Conservation (phyloP, 2,113 vertebrate species). For the Psophia crepitans region DNA sequence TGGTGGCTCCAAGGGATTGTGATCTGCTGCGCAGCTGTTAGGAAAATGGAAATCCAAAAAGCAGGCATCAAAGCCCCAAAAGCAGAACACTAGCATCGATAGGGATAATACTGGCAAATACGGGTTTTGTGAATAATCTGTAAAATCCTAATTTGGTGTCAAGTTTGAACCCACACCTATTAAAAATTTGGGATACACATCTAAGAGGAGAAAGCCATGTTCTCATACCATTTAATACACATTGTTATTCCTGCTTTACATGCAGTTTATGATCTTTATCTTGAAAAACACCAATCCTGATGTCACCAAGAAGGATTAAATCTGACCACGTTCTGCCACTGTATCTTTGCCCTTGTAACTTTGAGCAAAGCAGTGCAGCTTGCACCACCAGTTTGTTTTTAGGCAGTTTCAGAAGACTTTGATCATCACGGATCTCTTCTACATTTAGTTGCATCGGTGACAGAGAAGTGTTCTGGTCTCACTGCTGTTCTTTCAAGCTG, state of each 20-base stretch:
- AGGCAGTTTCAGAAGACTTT: conserved; percentile 10
- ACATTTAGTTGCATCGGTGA: background rate
- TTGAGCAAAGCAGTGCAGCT: background rate
- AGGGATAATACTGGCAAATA: background rate
- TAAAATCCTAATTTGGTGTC: background rate
- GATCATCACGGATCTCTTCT: background rate
- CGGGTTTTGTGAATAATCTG: background rate
- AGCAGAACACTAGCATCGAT: background rate
- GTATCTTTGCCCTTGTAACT: background rate
- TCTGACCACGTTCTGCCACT: background rate
- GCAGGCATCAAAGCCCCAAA: fast-evolving
- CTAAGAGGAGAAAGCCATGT: background rate
- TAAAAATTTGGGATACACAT: background rate
- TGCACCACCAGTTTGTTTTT: background rate
- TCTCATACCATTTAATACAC: background rate
- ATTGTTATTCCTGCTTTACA: background rate
- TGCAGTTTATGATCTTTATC: background rate
- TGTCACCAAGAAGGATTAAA: background rate
- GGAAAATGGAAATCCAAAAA: background rate
- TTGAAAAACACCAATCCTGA: background rate
- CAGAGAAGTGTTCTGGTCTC: background rate
- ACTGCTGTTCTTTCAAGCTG: background rate
- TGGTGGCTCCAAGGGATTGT: background rate
- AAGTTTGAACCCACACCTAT: background rate
- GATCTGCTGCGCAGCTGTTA: background rate